A percentile compares a stretch with the other conserved stretches of the same genome.
Conservation (phyloP, 1,140 invertebrate species). For the Scylla paramamosain region DNA sequence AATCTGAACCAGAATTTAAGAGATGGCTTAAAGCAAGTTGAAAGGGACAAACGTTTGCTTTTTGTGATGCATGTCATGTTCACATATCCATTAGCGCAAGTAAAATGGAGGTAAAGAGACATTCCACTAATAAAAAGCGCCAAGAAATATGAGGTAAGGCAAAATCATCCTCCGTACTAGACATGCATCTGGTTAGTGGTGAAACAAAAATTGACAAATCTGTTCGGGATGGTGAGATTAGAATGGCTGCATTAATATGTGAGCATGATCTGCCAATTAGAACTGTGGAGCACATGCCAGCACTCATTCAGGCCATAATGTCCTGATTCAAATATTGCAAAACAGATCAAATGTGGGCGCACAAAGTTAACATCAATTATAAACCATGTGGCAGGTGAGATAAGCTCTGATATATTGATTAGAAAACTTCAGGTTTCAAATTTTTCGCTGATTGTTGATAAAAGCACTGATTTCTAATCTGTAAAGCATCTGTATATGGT, state of each 20-base stretch:
- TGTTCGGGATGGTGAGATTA: conserved; percentile 35
- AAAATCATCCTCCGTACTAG: too few relatives aligned
- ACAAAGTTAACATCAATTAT: too few relatives aligned
- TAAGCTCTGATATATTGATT: too few relatives aligned
- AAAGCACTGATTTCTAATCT: background rate
- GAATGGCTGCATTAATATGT: conserved; percentile 11
- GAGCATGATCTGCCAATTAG: conserved; percentile 54
- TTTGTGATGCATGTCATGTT: conserved; percentile 6
- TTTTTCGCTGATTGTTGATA: too few relatives aligned
- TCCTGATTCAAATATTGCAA: conserved; percentile 37
- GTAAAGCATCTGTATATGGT: too few relatives aligned
- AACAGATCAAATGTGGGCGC: background rate
- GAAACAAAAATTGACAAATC: too few relatives aligned
- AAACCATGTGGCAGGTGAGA: too few relatives aligned
- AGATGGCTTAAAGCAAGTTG: too few relatives aligned
- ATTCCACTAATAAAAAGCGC: background rate
- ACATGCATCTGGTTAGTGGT: too few relatives aligned
- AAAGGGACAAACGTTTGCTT: conserved; percentile 4
- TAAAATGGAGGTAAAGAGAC: background rate
- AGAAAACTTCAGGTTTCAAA: too few relatives aligned
- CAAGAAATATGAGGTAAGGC: background rate
- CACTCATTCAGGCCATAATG: background rate
- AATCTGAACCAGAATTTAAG: too few relatives aligned
- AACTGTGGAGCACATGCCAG: conserved; percentile 27
- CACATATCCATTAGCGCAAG: background rate